Conservation (phyloP, 1,140 invertebrate genomes). For the Leptestheria dahalacensis region DNA sequence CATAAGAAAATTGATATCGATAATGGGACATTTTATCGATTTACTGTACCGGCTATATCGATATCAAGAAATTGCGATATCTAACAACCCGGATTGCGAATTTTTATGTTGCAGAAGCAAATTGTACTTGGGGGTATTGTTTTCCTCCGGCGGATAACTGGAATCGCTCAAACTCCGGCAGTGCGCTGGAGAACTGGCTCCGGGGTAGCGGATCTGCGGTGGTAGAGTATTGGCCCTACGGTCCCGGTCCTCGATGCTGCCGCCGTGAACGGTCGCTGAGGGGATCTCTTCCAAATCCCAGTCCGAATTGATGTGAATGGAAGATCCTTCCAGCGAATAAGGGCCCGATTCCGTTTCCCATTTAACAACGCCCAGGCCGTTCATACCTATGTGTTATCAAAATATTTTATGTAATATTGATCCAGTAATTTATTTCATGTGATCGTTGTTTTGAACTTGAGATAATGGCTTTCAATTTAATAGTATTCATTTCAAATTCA, state of each 20-base stretch:
- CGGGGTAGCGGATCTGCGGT: neutral
- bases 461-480: neutral
- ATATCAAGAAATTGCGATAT: neutral
- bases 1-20: neutral
- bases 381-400: neutral
- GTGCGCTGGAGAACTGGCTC: neutral
- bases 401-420: neutral
- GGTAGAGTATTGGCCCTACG: conserved; percentile 11
- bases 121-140: neutral
- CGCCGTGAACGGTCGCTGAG: neutral
- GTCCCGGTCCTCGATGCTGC: neutral
- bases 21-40: too few relatives aligned
- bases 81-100: too few relatives aligned
- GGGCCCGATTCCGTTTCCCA: conserved; percentile 9
- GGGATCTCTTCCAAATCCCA: neutral
- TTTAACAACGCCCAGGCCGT: neutral
- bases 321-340: conserved; percentile 13
- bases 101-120: too few relatives aligned
- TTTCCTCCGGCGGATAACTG: neutral
- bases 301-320: conserved; percentile 12
- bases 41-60: too few relatives aligned
- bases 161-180: conserved; percentile 14
- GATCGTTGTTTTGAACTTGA: neutral
- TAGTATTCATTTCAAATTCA: too few relatives aligned
- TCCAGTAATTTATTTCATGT: neutral